phyloP scores from a whole-genome alignment of 2,113 vertebrate genomes.

The Ceyx melanurus region DNA sequence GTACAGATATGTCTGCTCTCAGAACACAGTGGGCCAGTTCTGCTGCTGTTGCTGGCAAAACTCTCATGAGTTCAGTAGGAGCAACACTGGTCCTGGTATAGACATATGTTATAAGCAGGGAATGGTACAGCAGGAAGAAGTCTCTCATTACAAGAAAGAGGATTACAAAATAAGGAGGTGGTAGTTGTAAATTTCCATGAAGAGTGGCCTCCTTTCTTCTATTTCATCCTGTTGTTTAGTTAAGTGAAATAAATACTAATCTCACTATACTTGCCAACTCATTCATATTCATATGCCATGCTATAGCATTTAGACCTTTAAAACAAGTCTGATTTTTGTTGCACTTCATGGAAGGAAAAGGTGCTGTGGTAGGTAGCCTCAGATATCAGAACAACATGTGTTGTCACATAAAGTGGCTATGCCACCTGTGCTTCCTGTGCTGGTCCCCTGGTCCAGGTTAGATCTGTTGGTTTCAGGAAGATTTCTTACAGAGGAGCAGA shows the following conservation, averaged over 20 bases:
- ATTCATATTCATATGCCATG: slow-evolving; percentile 42
- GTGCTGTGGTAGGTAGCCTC: background rate
- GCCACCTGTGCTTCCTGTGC: background rate
- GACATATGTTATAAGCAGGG: background rate
- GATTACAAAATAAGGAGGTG: slow-evolving; percentile 59
- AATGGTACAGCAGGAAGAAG: background rate
- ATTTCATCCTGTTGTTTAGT: slow-evolving; percentile 64
- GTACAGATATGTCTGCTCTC: background rate
- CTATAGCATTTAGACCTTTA: slow-evolving; percentile 31
- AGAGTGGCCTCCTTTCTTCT: slow-evolving; percentile 53
- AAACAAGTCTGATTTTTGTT: slow-evolving; percentile 11
- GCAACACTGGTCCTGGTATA: background rate
- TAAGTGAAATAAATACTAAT: slow-evolving; percentile 64
- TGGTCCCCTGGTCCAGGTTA: background rate
- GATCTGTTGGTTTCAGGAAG: background rate
- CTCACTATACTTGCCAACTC: background rate
- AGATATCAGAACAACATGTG: background rate
- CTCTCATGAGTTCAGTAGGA: background rate
- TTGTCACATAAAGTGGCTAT: background rate
- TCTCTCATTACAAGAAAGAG: slow-evolving; percentile 50
- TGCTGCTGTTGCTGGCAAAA: background rate
- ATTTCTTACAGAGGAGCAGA: background rate
- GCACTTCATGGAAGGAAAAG: background rate
- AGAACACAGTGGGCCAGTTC: background rate
- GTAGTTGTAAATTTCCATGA: slow-evolving; percentile 59